These are phyloP conservation scores for Marasmarcha lunaedactyla DNA, from an alignment of 2,888 invertebrate species.

Conservation along the genomic window DNA sequence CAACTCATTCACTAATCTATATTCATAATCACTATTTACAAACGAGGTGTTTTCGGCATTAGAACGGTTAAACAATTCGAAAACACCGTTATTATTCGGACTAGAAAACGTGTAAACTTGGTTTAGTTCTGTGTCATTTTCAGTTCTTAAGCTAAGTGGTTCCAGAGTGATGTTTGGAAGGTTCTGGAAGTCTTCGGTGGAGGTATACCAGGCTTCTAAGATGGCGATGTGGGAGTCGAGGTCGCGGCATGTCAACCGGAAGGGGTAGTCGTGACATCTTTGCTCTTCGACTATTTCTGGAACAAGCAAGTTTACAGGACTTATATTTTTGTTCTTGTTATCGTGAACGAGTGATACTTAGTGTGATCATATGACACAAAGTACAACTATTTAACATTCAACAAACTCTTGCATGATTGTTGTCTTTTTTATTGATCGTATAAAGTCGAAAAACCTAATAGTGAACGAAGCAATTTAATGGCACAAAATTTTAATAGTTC, in stretches of 20 bases:
- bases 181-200: slow-evolving; percentile 37
- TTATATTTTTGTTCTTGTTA: background rate
- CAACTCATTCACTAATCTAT: slow-evolving; percentile 27
- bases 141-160: slow-evolving; percentile 28
- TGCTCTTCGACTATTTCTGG: slow-evolving; percentile 75
- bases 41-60: slow-evolving; percentile 15
- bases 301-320: slow-evolving; percentile 25
- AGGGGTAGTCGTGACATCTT: slow-evolving; percentile 71
- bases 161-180: slow-evolving; percentile 24
- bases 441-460: too few species aligned
- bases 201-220: slow-evolving; percentile 72
- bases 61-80: slow-evolving; percentile 34
- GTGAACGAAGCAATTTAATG: too few species aligned
- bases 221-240: slow-evolving; percentile 74
- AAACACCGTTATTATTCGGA: slow-evolving; percentile 57
- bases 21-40: slow-evolving; percentile 21
- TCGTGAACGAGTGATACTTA: too few species aligned
- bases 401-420: too few species aligned
- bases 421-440: too few species aligned
- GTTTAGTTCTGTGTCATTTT: slow-evolving; percentile 53
- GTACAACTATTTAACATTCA: too few species aligned
- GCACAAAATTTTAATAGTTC: too few species aligned
- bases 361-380: too few species aligned
- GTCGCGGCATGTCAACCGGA: slow-evolving; percentile 73
- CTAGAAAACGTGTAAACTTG: slow-evolving; percentile 54